These are phyloP conservation scores for Drosophila virilis DNA, from an alignment of 1,140 invertebrate genomes.

Conservation along the genomic window DNA sequence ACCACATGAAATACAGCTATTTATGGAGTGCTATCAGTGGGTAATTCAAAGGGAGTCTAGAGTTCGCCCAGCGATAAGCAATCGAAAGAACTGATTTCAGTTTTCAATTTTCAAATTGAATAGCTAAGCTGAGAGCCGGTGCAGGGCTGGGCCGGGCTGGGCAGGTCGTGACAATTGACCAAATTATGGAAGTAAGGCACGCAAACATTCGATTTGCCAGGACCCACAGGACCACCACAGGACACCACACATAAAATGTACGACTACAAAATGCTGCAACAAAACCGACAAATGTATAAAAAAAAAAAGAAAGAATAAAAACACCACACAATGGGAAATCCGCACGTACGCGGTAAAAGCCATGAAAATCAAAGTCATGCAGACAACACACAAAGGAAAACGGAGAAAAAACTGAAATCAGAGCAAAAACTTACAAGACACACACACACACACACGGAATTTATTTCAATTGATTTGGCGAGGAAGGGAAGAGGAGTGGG, in stretches of 20 bases:
- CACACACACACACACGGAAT: conserved; percentile 36
- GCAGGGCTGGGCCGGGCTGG: too few relatives aligned
- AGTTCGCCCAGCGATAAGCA: neutral
- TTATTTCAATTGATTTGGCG: conserved; percentile 72
- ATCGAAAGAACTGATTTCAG: neutral
- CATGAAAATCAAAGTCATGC: conserved; percentile 48
- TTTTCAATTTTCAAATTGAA: conserved; percentile 10
- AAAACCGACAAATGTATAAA: conserved; percentile 32
- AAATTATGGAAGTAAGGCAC: conserved; percentile 54
- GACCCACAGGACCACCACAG: neutral
- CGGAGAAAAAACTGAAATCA: conserved; percentile 13
- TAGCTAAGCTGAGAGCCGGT: neutral
- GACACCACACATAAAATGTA: conserved; percentile 20
- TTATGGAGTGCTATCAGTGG: neutral
- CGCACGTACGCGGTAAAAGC: conserved; percentile 47
- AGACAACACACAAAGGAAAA: neutral
- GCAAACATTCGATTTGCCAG: conserved; percentile 28
- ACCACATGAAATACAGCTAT: neutral
- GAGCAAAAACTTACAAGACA: conserved; percentile 36
- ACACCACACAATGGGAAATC: conserved; percentile 21
- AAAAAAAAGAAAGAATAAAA: neutral
- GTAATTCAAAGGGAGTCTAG: neutral
- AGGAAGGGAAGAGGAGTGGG: too few relatives aligned
- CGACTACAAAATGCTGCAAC: conserved; percentile 31
- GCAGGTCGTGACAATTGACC: conserved; percentile 66